These are phyloP conservation scores for Hypsibius dujardini DNA, from an alignment of 1,140 invertebrate genomes.

Conservation along the genomic window DNA sequence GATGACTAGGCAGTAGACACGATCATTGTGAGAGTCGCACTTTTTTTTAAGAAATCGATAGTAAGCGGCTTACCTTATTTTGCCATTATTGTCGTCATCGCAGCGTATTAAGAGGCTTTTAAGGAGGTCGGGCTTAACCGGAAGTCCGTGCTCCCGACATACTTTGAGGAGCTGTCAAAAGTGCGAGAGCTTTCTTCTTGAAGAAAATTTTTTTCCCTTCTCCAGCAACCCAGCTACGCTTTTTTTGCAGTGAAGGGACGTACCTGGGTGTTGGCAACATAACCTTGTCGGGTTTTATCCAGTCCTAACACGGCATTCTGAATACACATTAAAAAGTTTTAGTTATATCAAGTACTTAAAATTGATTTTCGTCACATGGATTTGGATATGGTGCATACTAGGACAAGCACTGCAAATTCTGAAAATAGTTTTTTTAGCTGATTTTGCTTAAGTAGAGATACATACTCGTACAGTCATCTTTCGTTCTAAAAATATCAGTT, in stretches of 20 bases:
- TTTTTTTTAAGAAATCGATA: neutral
- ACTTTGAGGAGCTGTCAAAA: conserved; percentile 24
- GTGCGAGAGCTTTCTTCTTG: neutral
- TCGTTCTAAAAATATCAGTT: too few species aligned
- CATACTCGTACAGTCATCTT: too few species aligned
- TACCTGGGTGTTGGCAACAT: conserved; percentile 22
- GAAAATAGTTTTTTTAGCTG: neutral
- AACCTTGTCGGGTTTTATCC: conserved; percentile 22
- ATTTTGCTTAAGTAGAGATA: too few species aligned
- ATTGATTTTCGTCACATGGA: too few species aligned
- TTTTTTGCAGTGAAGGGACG: neutral
- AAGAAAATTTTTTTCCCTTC: conserved; percentile 16
- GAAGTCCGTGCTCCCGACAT: conserved; percentile 24
- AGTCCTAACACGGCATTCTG: conserved; percentile 19
- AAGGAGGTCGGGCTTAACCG: conserved; percentile 28
- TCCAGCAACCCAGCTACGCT: conserved; percentile 22
- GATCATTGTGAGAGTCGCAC: neutral
- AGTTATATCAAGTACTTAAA: too few species aligned
- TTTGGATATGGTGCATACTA: too few species aligned
- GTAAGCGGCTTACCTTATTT: conserved; percentile 25
- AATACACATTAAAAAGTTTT: neutral
- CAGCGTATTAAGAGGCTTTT: conserved; percentile 27
- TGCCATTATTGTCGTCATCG: conserved; percentile 27
- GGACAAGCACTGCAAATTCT: neutral
- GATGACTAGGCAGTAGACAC: neutral